Percentiles rank a stretch among this genome's conserved stretches.
Conservation (phyloP, 2,888 invertebrate species). For the Agrotis clavis region DNA sequence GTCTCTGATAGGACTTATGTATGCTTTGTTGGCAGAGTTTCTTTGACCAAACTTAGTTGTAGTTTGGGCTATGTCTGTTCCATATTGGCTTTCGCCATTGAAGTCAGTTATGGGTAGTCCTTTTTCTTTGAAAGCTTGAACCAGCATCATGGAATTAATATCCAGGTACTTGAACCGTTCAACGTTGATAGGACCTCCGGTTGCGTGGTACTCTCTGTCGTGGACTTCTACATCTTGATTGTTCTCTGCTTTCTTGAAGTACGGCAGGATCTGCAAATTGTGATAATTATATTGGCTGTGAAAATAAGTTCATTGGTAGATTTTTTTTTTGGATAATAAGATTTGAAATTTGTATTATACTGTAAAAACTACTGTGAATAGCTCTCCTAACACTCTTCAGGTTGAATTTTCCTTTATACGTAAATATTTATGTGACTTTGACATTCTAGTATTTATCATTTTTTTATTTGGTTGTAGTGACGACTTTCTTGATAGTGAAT, state of each 20-base stretch:
- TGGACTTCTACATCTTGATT: slow-evolving; percentile 90
- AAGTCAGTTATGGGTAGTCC: slow-evolving; percentile 92
- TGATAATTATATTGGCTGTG: no score
- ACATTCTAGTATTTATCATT: no score
- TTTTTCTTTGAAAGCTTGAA: slow-evolving; percentile 92
- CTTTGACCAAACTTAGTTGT: slow-evolving; percentile 92
- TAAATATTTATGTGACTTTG: no score
- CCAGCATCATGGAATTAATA: slow-evolving; percentile 89
- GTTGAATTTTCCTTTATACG: no score
- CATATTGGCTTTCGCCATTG: slow-evolving; percentile 91
- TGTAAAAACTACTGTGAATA: no score
- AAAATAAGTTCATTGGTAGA: no score
- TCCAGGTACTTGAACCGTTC: slow-evolving; percentile 92
- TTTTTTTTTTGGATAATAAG: no score
- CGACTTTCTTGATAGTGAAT: no score
- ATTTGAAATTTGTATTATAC: no score
- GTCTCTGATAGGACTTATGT: slow-evolving; percentile 92
- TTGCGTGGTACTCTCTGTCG: slow-evolving; percentile 91
- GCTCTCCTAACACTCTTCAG: no score
- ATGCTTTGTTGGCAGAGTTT: slow-evolving; percentile 92
- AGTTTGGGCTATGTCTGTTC: slow-evolving; percentile 92
- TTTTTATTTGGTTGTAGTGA: no score
- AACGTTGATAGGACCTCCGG: slow-evolving; percentile 92
- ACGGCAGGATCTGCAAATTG: slow-evolving; percentile 91
- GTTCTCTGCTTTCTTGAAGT: slow-evolving; percentile 93